Conservation (phyloP, 92 coral and sea anemone genomes). For the Ricordea florida region DNA sequence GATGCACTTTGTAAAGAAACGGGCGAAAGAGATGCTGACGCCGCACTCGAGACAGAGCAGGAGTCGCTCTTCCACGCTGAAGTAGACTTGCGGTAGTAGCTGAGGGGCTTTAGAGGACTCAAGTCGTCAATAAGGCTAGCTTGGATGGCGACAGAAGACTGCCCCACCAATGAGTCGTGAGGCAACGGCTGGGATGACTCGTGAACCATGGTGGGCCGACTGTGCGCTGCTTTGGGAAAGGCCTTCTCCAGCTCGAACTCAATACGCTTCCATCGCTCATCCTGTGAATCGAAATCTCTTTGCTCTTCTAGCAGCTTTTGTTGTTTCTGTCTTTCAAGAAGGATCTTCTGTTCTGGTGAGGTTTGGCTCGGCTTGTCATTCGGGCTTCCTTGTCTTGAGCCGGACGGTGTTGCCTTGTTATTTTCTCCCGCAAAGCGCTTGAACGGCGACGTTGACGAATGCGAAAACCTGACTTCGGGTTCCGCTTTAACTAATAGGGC, state of each 20-base stretch:
- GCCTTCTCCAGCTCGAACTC: conserved; percentile 82
- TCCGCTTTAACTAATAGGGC: conserved; percentile 4
- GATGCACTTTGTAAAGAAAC: conserved; percentile 31
- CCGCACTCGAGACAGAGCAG: background rate
- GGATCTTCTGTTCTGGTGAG: conserved; percentile 85
- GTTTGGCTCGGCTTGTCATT: conserved; percentile 1
- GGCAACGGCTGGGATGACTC: conserved; percentile 62
- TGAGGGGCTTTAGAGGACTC: conserved; percentile 83
- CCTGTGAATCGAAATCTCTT: conserved; percentile 69
- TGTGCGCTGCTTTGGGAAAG: conserved; percentile 47
- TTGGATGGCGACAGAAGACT: conserved; percentile 84
- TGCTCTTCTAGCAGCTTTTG: conserved; percentile 77
- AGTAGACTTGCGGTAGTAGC: conserved; percentile 54
- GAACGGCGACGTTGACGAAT: conserved; percentile 71
- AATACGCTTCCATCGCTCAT: conserved; percentile 86
- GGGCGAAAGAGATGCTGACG: conserved; percentile 40
- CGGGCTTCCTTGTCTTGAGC: conserved; percentile 1
- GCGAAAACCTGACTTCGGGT: conserved; percentile 37
- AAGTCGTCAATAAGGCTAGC: conserved; percentile 83
- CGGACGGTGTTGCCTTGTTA: background rate
- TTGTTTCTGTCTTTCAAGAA: conserved; percentile 80
- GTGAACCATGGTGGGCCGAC: conserved; percentile 53
- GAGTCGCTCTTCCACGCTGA: conserved; percentile 48
- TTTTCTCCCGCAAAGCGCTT: conserved; percentile 37
- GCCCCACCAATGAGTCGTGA: conserved; percentile 46